Evolutionary conservation across 2,113 vertebrate genomes (phyloP).

Genomic region (Engystomops pustulosus): DNA sequence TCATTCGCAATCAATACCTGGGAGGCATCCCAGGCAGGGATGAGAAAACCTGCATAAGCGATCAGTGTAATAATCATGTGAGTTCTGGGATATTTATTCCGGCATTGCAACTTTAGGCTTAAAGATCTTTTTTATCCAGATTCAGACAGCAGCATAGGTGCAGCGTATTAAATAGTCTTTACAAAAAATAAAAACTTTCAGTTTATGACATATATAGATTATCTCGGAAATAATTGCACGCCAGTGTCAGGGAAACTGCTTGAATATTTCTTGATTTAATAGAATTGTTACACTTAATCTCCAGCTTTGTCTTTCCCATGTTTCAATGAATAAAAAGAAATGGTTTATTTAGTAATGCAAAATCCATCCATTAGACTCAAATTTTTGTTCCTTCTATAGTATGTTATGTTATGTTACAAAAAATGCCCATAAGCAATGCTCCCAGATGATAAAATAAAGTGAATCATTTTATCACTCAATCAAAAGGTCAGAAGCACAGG

Average conservation of each 20-base stretch:
- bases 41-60: conserved; percentile 58
- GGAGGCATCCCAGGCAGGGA: conserved; percentile 57
- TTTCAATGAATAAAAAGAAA: neutral
- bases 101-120: conserved; percentile 18
- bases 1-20: conserved; percentile 61
- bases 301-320: neutral
- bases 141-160: neutral
- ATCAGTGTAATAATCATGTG: conserved; percentile 56
- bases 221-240: conserved; percentile 42
- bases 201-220: conserved; percentile 17
- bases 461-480: no score
- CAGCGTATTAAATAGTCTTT: conserved; percentile 15
- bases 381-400: no score
- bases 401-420: no score
- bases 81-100: conserved; percentile 44
- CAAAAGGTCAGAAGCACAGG: no score
- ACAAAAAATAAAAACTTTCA: conserved; percentile 23
- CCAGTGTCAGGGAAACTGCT: neutral
- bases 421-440: no score
- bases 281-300: neutral
- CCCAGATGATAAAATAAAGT: no score
- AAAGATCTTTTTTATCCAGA: conserved; percentile 1
- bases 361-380: no score
- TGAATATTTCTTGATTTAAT: conserved; percentile 37
- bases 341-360: neutral